These are phyloP conservation scores for Phylloscopus trochilus DNA, from an alignment of 2,113 vertebrate genomes.

Conservation along the genomic window DNA sequence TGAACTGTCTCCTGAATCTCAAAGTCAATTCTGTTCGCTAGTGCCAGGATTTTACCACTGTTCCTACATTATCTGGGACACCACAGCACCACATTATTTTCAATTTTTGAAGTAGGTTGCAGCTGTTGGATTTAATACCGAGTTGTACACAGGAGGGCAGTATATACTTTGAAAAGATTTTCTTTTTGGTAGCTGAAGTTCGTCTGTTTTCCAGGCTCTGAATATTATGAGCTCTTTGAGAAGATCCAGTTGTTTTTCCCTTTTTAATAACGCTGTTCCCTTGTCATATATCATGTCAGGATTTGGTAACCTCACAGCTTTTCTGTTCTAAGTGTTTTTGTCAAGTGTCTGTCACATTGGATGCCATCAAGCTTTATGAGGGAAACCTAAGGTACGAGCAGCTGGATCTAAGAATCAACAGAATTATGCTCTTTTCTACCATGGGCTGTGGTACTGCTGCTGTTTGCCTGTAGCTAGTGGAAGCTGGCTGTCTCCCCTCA, in stretches of 20 bases:
- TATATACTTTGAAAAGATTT: background rate
- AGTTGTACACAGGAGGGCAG: constrained; percentile 65
- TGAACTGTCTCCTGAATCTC: background rate
- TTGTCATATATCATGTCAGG: background rate
- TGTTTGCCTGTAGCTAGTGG: background rate
- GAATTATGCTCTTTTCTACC: accelerated
- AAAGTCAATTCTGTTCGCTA: background rate
- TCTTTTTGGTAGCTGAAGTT: background rate
- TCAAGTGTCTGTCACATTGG: background rate
- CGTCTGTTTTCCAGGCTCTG: background rate
- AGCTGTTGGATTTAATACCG: background rate
- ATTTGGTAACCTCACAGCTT: background rate
- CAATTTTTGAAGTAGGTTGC: background rate
- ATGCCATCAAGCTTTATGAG: background rate
- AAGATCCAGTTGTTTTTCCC: background rate
- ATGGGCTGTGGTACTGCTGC: background rate
- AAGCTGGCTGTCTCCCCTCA: background rate
- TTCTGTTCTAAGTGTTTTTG: background rate
- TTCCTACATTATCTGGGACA: background rate
- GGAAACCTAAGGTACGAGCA: background rate
- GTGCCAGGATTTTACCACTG: background rate
- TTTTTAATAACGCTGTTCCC: background rate
- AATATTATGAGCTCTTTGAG: background rate
- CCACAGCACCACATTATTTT: background rate
- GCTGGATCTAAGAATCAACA: background rate